Evolutionary conservation across 2,113 vertebrate species (phyloP).

Genomic region (Chionodraco myersi): DNA sequence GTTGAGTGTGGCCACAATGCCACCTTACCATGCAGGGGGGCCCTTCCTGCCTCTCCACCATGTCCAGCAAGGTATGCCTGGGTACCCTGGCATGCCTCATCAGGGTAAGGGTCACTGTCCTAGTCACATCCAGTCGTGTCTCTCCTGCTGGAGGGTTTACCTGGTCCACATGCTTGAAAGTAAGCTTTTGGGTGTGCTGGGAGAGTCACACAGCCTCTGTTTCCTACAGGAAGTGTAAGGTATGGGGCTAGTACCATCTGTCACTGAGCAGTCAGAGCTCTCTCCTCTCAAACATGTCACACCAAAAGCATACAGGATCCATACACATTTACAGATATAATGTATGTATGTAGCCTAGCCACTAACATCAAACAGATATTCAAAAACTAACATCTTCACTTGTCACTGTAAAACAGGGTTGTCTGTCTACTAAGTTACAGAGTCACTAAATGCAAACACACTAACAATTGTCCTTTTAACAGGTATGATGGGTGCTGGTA

Average conservation of each 20-base stretch:
- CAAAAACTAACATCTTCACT: slow-evolving; percentile 39
- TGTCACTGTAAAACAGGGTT: slow-evolving; percentile 14
- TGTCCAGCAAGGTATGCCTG: slow-evolving; percentile 94
- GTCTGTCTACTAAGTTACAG: not conserved
- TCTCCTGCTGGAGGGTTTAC: slow-evolving; percentile 81
- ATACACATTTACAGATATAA: slow-evolving; percentile 45
- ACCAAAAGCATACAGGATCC: slow-evolving; percentile 24
- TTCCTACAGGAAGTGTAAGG: too few species aligned
- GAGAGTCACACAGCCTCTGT: too few species aligned
- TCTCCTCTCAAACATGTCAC: slow-evolving; percentile 29
- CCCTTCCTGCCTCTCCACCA: slow-evolving; percentile 90
- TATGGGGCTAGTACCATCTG: not conserved
- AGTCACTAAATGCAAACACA: slow-evolving; percentile 7
- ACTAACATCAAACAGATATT: slow-evolving; percentile 62
- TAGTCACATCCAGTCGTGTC: slow-evolving; percentile 81
- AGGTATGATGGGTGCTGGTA: slow-evolving; percentile 94
- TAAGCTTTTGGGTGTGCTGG: too few species aligned
- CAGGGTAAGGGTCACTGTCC: slow-evolving; percentile 91
- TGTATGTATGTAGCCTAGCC: slow-evolving; percentile 57
- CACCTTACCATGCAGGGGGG: slow-evolving; percentile 95
- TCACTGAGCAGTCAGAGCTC: slow-evolving; percentile 42
- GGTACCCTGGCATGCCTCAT: slow-evolving; percentile 94
- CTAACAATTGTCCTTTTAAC: slow-evolving; percentile 53
- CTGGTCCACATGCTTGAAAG: slow-evolving; percentile 64
- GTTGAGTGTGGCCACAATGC: slow-evolving; percentile 98